Evolutionary conservation across 2,113 vertebrate species (phyloP).

Genomic region (Turnix velox): DNA sequence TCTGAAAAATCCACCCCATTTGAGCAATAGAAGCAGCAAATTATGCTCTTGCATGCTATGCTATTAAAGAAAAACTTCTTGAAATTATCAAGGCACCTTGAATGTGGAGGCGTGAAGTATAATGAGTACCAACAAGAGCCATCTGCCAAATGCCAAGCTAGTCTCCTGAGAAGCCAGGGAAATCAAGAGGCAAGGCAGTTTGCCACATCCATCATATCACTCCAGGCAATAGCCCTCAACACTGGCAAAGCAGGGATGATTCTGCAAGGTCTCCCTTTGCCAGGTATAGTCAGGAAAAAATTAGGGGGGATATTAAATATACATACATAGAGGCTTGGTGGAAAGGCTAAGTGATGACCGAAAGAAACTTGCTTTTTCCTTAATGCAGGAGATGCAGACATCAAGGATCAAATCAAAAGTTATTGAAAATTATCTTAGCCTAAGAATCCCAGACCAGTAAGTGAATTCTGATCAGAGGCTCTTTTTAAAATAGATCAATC

Average conservation of each 20-base stretch:
- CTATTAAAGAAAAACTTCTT: not conserved
- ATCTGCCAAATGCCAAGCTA: not conserved
- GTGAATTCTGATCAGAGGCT: not conserved
- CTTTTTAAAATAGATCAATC: not conserved
- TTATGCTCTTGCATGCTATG: not conserved
- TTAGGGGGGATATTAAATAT: not conserved
- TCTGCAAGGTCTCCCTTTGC: not conserved
- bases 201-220: not conserved
- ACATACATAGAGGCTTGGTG: not conserved
- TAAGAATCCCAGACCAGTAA: not conserved
- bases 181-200: not conserved
- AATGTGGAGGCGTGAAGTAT: not conserved
- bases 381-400: not conserved
- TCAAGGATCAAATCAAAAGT: not conserved
- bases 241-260: not conserved
- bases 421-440: not conserved
- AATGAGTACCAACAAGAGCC: not conserved
- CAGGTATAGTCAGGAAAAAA: not conserved
- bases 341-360: not conserved
- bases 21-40: not conserved
- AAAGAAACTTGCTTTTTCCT: not conserved
- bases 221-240: not conserved
- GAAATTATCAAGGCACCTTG: not conserved
- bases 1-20: not conserved
- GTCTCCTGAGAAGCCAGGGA: not conserved